phyloP scores from a whole-genome alignment of 2,888 invertebrate genomes.

The Drosophila vallismaia region DNA sequence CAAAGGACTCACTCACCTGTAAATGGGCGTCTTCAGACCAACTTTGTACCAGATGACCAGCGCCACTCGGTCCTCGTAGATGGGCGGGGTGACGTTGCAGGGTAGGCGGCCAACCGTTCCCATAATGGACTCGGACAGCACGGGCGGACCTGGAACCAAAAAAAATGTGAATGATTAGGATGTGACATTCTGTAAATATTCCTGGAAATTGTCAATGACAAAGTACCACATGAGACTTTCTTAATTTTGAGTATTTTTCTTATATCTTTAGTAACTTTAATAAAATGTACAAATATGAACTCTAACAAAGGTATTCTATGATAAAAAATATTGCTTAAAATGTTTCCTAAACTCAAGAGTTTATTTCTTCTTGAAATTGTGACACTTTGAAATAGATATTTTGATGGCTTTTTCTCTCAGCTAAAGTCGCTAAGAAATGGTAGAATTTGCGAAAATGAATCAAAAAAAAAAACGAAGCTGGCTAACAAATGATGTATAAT shows the following conservation, averaged over 20 bases:
- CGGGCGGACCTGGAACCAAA: conserved; percentile 82
- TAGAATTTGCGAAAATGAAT: conserved; percentile 1
- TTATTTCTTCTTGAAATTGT: neutral
- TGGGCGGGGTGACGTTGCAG: conserved; percentile 84
- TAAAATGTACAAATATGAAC: too few species aligned
- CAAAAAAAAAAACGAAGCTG: conserved; percentile 25
- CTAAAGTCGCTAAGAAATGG: conserved; percentile 3
- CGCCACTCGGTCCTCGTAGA: conserved; percentile 83
- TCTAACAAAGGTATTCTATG: too few species aligned
- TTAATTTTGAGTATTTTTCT: neutral
- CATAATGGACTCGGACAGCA: conserved; percentile 83
- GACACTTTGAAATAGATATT: neutral
- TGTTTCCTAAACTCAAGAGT: neutral
- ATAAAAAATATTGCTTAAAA: too few species aligned
- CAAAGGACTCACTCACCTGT: conserved; percentile 78
- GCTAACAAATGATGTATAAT: conserved; percentile 78
- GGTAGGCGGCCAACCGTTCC: conserved; percentile 83
- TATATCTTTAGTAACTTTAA: neutral
- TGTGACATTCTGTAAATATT: conserved; percentile 3
- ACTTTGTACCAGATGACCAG: conserved; percentile 84
- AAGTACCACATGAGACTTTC: neutral
- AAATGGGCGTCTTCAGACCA: conserved; percentile 83
- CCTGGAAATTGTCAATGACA: neutral
- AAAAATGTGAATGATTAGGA: conserved; percentile 52
- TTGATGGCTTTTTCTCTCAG: too few species aligned